Conservation (phyloP, 2,797 vertebrate genomes). For the Echiichthys vipera region DNA sequence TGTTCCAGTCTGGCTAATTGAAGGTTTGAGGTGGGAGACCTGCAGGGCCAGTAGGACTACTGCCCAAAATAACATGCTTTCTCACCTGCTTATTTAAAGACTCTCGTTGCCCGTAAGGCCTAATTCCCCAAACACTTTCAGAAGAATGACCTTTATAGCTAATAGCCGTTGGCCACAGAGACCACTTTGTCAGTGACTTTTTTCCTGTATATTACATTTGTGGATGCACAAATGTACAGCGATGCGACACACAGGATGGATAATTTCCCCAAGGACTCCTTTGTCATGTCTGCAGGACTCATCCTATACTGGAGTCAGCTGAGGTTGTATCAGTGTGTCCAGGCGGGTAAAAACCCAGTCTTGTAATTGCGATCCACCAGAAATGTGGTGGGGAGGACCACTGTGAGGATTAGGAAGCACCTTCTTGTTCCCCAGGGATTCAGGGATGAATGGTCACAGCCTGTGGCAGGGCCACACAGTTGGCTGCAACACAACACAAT, state of each 20-base stretch:
- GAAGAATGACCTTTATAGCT: constrained; percentile 48
- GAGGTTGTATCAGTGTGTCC: constrained; percentile 49
- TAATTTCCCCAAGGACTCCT: constrained; percentile 38
- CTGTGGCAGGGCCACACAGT: constrained; percentile 63
- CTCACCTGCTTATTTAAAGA: constrained; percentile 36
- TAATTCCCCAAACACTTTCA: constrained; percentile 44
- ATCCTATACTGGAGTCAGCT: constrained; percentile 29
- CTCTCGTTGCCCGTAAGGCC: constrained; percentile 23
- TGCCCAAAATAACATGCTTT: constrained; percentile 43
- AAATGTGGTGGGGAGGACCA: constrained; percentile 54
- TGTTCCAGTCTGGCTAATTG: constrained; percentile 76
- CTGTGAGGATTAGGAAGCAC: constrained; percentile 73
- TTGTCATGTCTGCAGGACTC: constrained; percentile 48
- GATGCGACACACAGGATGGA: constrained; percentile 30
- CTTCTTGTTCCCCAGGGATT: constrained; percentile 64
- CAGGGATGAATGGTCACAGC: constrained; percentile 71
- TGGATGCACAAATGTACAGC: constrained; percentile 31
- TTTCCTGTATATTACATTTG: constrained; percentile 52
- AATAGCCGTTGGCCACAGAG: constrained; percentile 20
- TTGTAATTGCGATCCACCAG: constrained; percentile 64
- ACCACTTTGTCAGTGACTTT: constrained; percentile 18
- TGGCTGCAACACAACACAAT: constrained; percentile 69
- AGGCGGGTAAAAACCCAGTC: constrained; percentile 54
- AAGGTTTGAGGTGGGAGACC: constrained; percentile 64
- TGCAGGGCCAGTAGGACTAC: constrained; percentile 49